phyloP scores from a whole-genome alignment of 2,113 vertebrate species.

The Microcebus lehilahytsara region DNA sequence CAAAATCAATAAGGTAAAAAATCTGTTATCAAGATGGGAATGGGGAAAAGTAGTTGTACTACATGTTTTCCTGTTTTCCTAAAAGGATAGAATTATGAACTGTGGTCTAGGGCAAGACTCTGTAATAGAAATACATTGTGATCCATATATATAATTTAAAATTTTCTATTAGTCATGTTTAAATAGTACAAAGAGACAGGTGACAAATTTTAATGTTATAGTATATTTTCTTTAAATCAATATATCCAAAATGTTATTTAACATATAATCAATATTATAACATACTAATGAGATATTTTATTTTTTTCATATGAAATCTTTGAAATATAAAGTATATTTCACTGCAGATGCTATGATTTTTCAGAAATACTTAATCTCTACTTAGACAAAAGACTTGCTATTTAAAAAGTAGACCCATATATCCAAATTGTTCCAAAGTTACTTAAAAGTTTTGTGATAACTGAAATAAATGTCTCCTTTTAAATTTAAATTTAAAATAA shows the following conservation, averaged over 20 bases:
- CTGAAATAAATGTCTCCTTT: background rate
- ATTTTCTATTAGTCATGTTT: background rate
- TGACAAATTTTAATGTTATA: background rate
- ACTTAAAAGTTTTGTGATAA: background rate
- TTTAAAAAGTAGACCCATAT: background rate
- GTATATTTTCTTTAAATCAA: background rate
- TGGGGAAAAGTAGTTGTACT: background rate
- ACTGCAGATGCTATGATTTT: background rate
- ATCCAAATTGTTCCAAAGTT: background rate
- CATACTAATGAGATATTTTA: background rate
- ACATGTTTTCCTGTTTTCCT: background rate
- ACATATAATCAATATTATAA: background rate
- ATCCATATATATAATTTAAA: background rate
- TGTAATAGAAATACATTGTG: background rate
- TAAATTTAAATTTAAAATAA: background rate
- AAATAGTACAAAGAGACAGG: background rate
- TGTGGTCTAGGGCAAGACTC: background rate
- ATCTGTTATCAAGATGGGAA: background rate
- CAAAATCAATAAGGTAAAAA: background rate
- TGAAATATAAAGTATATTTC: background rate
- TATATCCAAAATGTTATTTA: background rate
- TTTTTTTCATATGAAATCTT: background rate
- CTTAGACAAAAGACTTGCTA: background rate
- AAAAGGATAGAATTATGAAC: background rate
- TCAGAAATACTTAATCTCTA: background rate